These are phyloP conservation scores for Schizothorax lantsangensis DNA, from an alignment of 2,797 vertebrate genomes.

Conservation along the genomic window DNA sequence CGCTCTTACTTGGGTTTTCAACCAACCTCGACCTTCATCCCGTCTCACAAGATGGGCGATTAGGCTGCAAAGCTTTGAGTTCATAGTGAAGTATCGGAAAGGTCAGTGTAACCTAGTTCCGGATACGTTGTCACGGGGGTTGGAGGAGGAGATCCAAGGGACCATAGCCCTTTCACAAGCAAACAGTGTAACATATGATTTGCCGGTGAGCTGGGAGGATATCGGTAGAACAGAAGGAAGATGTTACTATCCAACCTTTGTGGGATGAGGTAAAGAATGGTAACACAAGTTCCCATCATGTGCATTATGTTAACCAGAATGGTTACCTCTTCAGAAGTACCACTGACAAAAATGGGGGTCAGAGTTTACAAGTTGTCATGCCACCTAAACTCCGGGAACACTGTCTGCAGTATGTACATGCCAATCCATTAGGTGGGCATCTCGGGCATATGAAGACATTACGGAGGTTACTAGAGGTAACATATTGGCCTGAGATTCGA, in stretches of 20 bases:
- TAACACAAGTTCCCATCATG: not conserved
- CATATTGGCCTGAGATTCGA: too few relatives aligned
- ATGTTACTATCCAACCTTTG: not conserved
- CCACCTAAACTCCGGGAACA: too few relatives aligned
- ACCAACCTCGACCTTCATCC: not conserved
- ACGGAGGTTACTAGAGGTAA: too few relatives aligned
- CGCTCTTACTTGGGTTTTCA: not conserved
- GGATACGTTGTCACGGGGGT: not conserved
- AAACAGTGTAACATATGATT: not conserved
- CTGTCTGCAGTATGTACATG: too few relatives aligned
- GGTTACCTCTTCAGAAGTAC: not conserved
- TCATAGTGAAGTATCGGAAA: not conserved
- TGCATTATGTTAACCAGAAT: not conserved
- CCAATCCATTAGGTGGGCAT: too few relatives aligned
- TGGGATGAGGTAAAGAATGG: not conserved
- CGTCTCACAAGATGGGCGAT: not conserved
- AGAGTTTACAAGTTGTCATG: too few relatives aligned
- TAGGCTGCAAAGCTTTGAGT: too few relatives aligned
- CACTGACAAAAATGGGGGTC: not conserved
- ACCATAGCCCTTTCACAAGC: not conserved
- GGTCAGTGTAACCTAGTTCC: not conserved
- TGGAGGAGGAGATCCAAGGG: not conserved
- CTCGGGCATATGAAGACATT: too few relatives aligned
- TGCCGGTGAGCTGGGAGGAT: not conserved
- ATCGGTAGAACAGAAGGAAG: too few relatives aligned